These are phyloP conservation scores for Panzeria rudis DNA, from an alignment of 2,888 invertebrate species.

Conservation along the genomic window DNA sequence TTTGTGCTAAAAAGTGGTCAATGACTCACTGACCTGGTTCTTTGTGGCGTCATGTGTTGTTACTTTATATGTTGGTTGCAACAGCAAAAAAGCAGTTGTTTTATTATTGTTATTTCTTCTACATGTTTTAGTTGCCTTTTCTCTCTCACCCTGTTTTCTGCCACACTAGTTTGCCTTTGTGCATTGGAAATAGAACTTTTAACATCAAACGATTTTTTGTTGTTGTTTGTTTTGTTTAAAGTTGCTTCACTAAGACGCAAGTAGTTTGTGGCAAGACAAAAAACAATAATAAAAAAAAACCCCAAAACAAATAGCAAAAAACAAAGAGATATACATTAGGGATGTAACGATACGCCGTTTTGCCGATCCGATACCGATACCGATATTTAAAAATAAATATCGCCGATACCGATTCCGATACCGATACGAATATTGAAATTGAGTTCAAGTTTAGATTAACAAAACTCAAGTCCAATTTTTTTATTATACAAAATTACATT, in stretches of 20 bases:
- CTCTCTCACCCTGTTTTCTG: not conserved
- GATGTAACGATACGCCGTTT: too few relatives aligned
- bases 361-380: too few relatives aligned
- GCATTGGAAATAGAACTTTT: not conserved
- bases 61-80: conserved; percentile 29
- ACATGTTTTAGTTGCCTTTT: not conserved
- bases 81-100: conserved; percentile 4
- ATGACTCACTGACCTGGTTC: conserved; percentile 75
- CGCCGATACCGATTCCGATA: too few relatives aligned
- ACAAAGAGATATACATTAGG: too few relatives aligned
- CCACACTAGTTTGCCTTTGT: not conserved
- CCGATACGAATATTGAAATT: too few relatives aligned
- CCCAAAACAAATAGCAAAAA: not conserved
- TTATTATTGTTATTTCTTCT: conserved; percentile 39
- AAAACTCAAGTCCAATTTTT: too few relatives aligned
- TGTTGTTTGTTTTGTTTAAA: conserved; percentile 11
- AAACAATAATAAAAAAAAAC: not conserved
- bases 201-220: conserved; percentile 44
- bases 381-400: too few relatives aligned
- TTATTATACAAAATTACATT: too few relatives aligned
- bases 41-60: conserved; percentile 54
- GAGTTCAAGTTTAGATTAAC: too few relatives aligned
- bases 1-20: conserved; percentile 72
- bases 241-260: conserved; percentile 7
- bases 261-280: conserved; percentile 28